These are phyloP conservation scores for Oligia strigilis DNA, from an alignment of 2,888 invertebrate species.

Conservation along the genomic window DNA sequence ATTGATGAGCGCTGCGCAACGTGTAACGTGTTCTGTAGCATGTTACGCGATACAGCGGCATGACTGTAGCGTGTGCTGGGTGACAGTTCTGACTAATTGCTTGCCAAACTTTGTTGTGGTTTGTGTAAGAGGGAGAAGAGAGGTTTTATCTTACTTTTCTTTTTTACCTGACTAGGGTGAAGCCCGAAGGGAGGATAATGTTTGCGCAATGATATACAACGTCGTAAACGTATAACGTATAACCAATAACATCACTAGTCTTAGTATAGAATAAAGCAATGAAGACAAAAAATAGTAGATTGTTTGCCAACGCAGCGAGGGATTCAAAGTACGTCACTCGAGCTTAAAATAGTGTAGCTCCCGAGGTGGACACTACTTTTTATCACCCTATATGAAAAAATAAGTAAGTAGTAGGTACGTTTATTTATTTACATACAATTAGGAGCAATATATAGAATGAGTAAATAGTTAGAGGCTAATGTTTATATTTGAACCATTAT, in stretches of 20 bases:
- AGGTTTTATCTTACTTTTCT: neutral
- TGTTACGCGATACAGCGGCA: slow-evolving; percentile 26
- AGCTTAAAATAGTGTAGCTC: too few species aligned
- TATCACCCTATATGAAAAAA: too few species aligned
- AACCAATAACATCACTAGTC: neutral
- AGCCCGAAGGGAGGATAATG: neutral
- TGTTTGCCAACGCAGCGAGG: too few species aligned
- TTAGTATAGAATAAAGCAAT: neutral
- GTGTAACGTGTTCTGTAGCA: slow-evolving; percentile 41
- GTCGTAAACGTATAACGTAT: neutral
- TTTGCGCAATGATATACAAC: neutral
- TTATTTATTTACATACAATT: too few species aligned
- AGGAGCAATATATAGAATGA: too few species aligned
- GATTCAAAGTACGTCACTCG: too few species aligned
- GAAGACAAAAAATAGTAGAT: neutral
- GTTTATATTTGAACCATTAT: too few species aligned
- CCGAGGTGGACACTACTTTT: too few species aligned
- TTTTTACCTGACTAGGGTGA: neutral
- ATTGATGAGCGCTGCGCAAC: slow-evolving; percentile 52
- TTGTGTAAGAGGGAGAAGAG: slow-evolving; percentile 10
- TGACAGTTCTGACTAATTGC: slow-evolving; percentile 62
- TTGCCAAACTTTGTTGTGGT: slow-evolving; percentile 36
- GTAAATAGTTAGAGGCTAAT: too few species aligned
- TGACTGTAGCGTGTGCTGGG: slow-evolving; percentile 30
- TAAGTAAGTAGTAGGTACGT: too few species aligned